A percentile compares a stretch with the other conserved stretches of the same genome.
phyloP scores from a whole-genome alignment of 2,113 vertebrate genomes.

The Pica pica region DNA sequence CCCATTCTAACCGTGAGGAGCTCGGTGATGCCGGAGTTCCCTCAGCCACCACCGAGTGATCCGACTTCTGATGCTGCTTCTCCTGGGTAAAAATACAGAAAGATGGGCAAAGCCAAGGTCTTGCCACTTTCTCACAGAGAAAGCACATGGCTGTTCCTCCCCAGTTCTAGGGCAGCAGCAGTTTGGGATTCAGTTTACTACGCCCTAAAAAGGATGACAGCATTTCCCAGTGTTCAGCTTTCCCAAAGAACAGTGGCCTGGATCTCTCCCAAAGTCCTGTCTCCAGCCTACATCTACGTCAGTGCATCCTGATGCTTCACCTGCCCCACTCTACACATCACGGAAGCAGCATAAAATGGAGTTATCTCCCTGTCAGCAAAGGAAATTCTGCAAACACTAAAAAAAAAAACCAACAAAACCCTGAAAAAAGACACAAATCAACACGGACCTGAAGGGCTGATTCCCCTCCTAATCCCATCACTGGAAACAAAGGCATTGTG shows the following conservation, averaged over 20 bases:
- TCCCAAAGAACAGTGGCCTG: not conserved
- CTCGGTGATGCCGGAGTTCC: not conserved
- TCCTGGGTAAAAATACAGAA: not conserved
- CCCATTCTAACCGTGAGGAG: not conserved
- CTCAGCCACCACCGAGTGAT: not conserved
- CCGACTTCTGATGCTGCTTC: not conserved
- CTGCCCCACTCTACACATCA: not conserved
- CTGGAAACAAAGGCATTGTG: not conserved
- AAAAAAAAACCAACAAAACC: not conserved
- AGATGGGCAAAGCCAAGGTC: not conserved
- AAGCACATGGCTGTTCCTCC: not conserved
- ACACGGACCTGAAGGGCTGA: not conserved
- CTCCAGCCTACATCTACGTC: not conserved
- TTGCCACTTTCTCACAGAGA: slow-evolving; percentile 64
- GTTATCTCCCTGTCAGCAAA: slow-evolving; percentile 26
- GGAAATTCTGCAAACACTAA: not conserved
- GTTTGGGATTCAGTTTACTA: not conserved
- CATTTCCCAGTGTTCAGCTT: not conserved
- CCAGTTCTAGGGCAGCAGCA: not conserved
- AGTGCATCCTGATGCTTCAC: not conserved
- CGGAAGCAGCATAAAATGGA: slow-evolving; percentile 33
- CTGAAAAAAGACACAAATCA: not conserved
- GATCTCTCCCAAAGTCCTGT: not conserved
- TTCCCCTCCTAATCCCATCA: not conserved
- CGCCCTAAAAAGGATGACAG: not conserved